These are phyloP conservation scores for Sturnira hondurensis DNA, from an alignment of 2,113 vertebrate genomes.

Conservation along the genomic window DNA sequence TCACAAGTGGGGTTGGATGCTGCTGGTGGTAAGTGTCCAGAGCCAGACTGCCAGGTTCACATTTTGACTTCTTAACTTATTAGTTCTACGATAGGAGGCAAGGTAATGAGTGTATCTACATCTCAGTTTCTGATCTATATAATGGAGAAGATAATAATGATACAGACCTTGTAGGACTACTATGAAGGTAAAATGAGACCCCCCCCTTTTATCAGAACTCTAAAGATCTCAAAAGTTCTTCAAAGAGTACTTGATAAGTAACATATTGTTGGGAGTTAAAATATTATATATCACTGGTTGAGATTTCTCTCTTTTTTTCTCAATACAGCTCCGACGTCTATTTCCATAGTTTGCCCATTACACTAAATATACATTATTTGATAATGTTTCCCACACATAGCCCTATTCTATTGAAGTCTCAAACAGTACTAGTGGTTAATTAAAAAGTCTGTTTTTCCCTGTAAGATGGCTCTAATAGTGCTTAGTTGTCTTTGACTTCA, in stretches of 20 bases:
- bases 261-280: neutral
- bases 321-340: neutral
- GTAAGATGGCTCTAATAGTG: too few relatives aligned
- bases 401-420: neutral
- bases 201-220: neutral
- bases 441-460: too few relatives aligned
- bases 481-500: too few relatives aligned
- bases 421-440: neutral
- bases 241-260: neutral
- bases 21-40: neutral
- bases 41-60: neutral
- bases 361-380: neutral
- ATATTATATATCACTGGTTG: neutral
- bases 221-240: neutral
- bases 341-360: neutral
- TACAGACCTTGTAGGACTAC: neutral
- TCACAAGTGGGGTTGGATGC: neutral
- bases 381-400: neutral
- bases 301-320: neutral
- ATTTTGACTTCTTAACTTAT: neutral
- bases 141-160: neutral
- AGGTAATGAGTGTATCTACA: neutral
- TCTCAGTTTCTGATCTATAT: neutral
- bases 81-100: neutral
- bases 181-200: neutral